Conservation (phyloP, 64 coral and sea anemone species). For the Pachyseris speciosa region DNA sequence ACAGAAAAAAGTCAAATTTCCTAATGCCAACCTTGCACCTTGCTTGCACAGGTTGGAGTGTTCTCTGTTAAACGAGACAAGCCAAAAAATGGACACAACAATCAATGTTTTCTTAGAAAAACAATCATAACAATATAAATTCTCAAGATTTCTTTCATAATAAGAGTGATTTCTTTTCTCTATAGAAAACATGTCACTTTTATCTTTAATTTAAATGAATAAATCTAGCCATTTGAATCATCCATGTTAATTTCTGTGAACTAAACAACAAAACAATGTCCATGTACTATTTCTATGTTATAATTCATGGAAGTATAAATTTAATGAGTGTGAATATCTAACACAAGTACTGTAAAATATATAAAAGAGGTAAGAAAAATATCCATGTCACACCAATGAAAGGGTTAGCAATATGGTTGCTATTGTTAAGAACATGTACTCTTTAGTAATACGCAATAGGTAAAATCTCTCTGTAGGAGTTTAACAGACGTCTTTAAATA, state of each 20-base stretch:
- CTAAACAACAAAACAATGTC: conserved; percentile 24
- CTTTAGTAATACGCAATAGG: too few species aligned
- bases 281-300: not conserved
- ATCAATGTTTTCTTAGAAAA: conserved; percentile 29
- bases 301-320: too few species aligned
- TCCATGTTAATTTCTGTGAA: conserved; percentile 18
- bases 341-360: too few species aligned
- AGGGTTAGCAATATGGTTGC: too few species aligned
- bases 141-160: not conserved
- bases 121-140: conserved; percentile 28
- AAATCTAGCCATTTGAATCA: conserved; percentile 19
- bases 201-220: conserved; percentile 11
- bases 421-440: too few species aligned
- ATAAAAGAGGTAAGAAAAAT: too few species aligned
- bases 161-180: conserved; percentile 6
- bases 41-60: conserved; percentile 4
- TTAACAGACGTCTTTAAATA: too few species aligned
- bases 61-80: conserved; percentile 15
- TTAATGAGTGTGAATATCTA: too few species aligned
- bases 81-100: conserved; percentile 13
- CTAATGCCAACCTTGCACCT: conserved; percentile 5
- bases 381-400: too few species aligned
- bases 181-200: conserved; percentile 29
- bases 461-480: too few species aligned
- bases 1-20: conserved; percentile 13